Evolutionary conservation across 2,113 vertebrate genomes (phyloP), one percentile per base, ranked within the genome.

Genomic region (Peromyscus leucopus): DNA sequence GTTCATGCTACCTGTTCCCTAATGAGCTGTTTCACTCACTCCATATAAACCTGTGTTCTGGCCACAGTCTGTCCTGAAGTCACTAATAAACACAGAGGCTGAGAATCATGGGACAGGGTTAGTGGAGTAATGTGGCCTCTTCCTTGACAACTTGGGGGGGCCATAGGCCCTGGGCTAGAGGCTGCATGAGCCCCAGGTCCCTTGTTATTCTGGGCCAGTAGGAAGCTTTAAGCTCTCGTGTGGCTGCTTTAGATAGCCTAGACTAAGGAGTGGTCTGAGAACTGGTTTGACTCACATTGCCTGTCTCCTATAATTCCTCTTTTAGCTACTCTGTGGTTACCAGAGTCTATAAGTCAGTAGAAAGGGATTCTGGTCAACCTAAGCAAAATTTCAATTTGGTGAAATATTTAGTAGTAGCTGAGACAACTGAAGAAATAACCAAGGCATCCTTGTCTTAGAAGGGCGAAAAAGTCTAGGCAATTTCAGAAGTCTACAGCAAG

Each of bases 401-500:
- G 51, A 42, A 88, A 90, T 87, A 36, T 93, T 92, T 90, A 92
- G 2, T 90, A 82, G 65, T 65, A 51, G 39, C 26, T 72, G 67
- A 92, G 59, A 90, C 65, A 95, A 89, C 4, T 69, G 72, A 51
- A 88, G 74, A 67, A 96, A 95, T 84, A 82, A 59, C 19, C 2
- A 46, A 80, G 76, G 88, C 65, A 90, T 88, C 36, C 36, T 24
- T 36, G 48, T 82, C 46, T 93, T 87, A 2, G 28, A 84, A 79
- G 75, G 39, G 48, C n/a, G n/a, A 69, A 55, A 93, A 94, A 57
- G 84, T 13, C 4, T 15, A 89, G 88, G 31, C 39, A 75, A 33
- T 22, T 88, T 33, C 21, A 85, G 61, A 92, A 96, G 89, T 65
- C 17, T 63, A n/a, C 8, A 90, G 2, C 57, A 90, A 57, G 36